These are phyloP conservation scores for Callinectes sapidus DNA, from an alignment of 2,888 invertebrate genomes.

Conservation along the genomic window DNA sequence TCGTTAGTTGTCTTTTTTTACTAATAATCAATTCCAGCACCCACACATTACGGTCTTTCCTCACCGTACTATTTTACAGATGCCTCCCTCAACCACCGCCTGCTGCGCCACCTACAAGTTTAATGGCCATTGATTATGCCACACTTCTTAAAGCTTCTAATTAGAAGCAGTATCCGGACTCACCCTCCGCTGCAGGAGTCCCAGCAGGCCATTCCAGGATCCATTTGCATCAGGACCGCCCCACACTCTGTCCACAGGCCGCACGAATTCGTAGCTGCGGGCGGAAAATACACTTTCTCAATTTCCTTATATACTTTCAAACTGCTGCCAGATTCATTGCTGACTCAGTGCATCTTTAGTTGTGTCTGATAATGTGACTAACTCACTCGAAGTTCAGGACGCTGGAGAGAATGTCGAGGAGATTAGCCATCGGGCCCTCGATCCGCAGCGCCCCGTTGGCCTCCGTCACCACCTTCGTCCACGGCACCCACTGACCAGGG, in stretches of 20 bases:
- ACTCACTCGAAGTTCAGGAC: slow-evolving; percentile 45
- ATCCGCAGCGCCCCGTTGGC: slow-evolving; percentile 22
- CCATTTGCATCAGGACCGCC: slow-evolving; percentile 50
- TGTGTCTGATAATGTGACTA: not conserved
- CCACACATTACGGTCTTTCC: not conserved
- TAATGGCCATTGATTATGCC: not conserved
- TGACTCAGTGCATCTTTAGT: not conserved
- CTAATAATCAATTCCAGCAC: not conserved
- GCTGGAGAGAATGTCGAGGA: slow-evolving; percentile 40
- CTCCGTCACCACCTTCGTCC: slow-evolving; percentile 32
- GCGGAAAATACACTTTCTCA: not conserved
- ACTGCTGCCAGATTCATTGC: not conserved
- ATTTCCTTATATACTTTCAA: not conserved
- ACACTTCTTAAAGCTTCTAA: not conserved
- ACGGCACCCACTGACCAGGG: slow-evolving; percentile 43
- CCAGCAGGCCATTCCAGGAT: slow-evolving; percentile 47
- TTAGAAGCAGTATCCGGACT: not conserved
- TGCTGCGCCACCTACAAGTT: not conserved
- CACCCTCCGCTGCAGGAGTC: slow-evolving; percentile 40
- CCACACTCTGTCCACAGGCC: slow-evolving; percentile 41
- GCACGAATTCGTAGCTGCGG: slow-evolving; percentile 38
- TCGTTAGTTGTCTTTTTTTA: not conserved
- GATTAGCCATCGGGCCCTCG: slow-evolving; percentile 46
- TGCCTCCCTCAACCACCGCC: not conserved
- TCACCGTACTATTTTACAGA: not conserved